Conservation (phyloP, 2,797 vertebrate species). For the Microtus obscurus region DNA sequence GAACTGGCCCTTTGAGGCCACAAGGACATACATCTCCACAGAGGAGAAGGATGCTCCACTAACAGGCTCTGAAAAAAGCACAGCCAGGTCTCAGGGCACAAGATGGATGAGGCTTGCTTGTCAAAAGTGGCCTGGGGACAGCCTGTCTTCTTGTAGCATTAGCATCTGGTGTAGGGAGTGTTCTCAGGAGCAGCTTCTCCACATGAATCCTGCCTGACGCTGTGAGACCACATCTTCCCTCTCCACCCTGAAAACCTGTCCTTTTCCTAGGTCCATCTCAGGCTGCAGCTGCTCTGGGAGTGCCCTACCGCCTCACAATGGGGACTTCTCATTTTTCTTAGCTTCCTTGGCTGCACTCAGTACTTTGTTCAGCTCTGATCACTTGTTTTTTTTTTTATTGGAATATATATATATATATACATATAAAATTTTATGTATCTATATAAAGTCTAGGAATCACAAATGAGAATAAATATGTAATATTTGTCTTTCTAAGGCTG, state of each 20-base stretch:
- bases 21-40: background rate
- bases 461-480: background rate
- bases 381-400: background rate
- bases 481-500: background rate
- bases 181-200: background rate
- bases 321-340: background rate
- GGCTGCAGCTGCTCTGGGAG: background rate
- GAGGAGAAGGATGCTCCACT: background rate
- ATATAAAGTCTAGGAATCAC: background rate
- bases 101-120: background rate
- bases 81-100: background rate
- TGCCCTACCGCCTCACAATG: background rate
- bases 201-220: background rate
- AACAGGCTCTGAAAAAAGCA: background rate
- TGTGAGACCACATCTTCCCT: no score
- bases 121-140: background rate
- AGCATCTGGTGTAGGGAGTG: background rate
- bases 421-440: background rate
- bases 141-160: background rate
- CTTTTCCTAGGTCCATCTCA: background rate
- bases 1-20: background rate
- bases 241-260: background rate
- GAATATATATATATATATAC: background rate
- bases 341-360: background rate
- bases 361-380: background rate